These are phyloP conservation scores for Rhynchomys soricoides DNA, from an alignment of 2,113 vertebrate genomes.

Conservation along the genomic window DNA sequence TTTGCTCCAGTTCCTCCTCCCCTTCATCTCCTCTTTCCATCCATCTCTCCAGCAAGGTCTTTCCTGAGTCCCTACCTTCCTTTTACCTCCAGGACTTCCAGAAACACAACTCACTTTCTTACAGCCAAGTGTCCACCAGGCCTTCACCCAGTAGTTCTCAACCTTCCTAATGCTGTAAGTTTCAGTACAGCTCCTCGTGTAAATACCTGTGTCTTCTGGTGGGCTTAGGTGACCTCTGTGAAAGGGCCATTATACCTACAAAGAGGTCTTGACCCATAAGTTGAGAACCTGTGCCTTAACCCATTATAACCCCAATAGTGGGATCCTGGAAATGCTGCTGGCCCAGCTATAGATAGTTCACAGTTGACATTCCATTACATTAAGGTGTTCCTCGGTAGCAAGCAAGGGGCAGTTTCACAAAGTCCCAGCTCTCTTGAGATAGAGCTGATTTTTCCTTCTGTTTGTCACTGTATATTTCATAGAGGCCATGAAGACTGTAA, in stretches of 20 bases:
- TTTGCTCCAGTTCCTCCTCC: neutral
- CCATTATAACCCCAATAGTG: neutral
- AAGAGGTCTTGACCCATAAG: neutral
- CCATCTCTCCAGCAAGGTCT: neutral
- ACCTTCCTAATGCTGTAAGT: no score
- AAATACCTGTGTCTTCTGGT: no score
- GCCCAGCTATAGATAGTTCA: neutral
- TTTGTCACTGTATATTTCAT: neutral
- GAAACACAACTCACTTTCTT: conserved; percentile 22
- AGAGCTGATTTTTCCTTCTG: neutral
- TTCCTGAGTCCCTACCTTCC: neutral
- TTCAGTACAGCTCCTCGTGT: no score
- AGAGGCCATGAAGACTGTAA: neutral
- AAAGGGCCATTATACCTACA: neutral
- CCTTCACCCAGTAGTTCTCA: neutral
- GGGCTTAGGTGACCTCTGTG: no score
- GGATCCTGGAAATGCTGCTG: neutral
- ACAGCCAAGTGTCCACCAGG: neutral
- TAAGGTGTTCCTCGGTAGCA: neutral
- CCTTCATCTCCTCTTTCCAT: neutral
- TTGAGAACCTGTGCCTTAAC: neutral
- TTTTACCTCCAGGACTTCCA: neutral
- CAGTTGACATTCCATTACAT: neutral
- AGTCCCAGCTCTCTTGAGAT: neutral
- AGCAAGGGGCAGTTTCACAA: neutral